Evolutionary conservation across 2,888 invertebrate species (phyloP).

Genomic region (Caradrina kadenii): DNA sequence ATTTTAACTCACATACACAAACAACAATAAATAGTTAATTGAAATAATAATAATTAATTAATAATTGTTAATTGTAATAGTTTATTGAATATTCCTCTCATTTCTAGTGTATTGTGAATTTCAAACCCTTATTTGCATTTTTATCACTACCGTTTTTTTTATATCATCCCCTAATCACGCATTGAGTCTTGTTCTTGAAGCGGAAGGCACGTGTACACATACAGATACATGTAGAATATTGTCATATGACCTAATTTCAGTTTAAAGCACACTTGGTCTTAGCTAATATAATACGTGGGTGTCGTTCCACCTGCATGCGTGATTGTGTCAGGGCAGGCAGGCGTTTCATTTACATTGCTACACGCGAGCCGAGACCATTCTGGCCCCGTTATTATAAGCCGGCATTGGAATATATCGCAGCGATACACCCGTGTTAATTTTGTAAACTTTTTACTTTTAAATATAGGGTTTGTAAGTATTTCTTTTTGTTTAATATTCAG

Average conservation of each 20-base stretch:
- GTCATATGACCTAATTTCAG: constrained; percentile 61
- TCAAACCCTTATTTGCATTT: no score
- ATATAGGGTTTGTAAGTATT: constrained; percentile 14
- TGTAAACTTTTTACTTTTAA: constrained; percentile 20
- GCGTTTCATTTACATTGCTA: constrained; percentile 68
- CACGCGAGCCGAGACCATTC: constrained; percentile 65
- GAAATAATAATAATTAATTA: no score
- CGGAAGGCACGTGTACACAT: background rate
- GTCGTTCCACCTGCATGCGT: constrained; percentile 65
- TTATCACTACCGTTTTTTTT: constrained; percentile 21
- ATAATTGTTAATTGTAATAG: no score
- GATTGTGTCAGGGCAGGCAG: constrained; percentile 64
- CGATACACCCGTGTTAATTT: constrained; percentile 41
- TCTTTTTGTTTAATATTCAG: background rate
- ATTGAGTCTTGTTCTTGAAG: constrained; percentile 1
- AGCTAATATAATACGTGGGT: constrained; percentile 59
- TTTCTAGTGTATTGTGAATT: constrained; percentile 2
- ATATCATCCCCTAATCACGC: constrained; percentile 6
- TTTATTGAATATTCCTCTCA: no score
- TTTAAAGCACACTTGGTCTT: constrained; percentile 52
- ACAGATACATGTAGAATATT: constrained; percentile 21
- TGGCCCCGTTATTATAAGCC: constrained; percentile 64
- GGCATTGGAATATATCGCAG: constrained; percentile 56
- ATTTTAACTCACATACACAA: no score
- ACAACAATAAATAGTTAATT: no score